These are phyloP conservation scores for Hemitrygon akajei DNA, from an alignment of 2,797 vertebrate genomes.

Conservation along the genomic window DNA sequence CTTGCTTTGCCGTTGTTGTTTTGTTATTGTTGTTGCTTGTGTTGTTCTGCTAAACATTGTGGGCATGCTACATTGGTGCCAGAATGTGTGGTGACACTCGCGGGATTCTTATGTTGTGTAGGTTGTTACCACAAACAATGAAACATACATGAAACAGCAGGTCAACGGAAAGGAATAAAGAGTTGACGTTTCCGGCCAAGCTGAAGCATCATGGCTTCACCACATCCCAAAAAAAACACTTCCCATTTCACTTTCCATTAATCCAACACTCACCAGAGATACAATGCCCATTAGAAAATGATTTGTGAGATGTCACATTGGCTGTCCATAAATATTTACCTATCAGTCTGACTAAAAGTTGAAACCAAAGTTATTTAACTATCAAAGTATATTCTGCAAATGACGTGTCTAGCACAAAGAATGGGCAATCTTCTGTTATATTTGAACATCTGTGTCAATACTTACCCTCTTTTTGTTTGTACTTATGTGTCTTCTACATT, in stretches of 20 bases:
- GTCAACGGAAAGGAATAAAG: no score
- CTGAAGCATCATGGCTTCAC: no score
- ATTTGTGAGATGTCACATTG: slow-evolving; percentile 8
- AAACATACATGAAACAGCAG: no score
- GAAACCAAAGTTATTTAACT: neutral
- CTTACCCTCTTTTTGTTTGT: neutral
- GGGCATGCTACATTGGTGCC: no score
- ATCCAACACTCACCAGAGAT: neutral
- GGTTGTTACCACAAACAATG: no score
- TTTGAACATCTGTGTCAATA: neutral
- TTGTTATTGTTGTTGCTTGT: no score
- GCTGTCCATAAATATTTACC: neutral
- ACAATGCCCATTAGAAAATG: neutral
- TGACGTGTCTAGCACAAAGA: neutral
- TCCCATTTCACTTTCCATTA: neutral
- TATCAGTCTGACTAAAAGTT: neutral
- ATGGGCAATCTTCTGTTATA: neutral
- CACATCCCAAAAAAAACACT: neutral
- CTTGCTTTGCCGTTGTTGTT: no score
- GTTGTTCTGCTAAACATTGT: no score
- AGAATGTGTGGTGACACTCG: no score
- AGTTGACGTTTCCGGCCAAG: no score
- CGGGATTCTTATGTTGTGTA: no score
- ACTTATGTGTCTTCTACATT: neutral
- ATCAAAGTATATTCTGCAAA: neutral